A percentile compares a stretch with the other conserved stretches of the same genome.
Conservation (phyloP, 2,797 vertebrate species). For the Anas bernieri region DNA sequence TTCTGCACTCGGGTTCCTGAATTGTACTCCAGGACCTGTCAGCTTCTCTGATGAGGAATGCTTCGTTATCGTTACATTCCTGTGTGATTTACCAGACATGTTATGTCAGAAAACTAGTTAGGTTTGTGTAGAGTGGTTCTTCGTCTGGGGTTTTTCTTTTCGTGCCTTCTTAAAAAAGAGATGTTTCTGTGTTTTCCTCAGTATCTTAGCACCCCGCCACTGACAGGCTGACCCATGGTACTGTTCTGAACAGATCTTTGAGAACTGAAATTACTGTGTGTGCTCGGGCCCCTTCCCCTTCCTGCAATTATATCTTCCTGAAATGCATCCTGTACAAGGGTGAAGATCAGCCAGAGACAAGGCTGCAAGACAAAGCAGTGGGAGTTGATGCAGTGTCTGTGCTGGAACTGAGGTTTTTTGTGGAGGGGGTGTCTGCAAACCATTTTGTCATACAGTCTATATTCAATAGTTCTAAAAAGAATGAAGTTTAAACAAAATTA, state of each 20-base stretch:
- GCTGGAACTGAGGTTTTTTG: neutral
- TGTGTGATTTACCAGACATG: neutral
- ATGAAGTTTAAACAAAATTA: neutral
- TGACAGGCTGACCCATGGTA: neutral
- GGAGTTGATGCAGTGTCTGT: neutral
- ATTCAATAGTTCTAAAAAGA: neutral
- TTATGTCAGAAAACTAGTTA: neutral
- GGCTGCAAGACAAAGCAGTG: neutral
- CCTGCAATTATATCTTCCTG: conserved; percentile 52
- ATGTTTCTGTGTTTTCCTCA: neutral
- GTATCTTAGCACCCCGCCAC: neutral
- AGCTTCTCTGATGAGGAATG: neutral
- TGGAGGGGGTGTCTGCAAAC: neutral
- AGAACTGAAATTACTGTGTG: neutral
- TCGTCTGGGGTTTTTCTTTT: neutral
- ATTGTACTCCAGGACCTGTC: neutral
- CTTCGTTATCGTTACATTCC: neutral
- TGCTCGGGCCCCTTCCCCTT: conserved; percentile 30
- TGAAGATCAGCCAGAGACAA: neutral
- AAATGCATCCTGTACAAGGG: conserved; percentile 58
- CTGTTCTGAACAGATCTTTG: neutral
- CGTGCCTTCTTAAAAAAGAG: neutral
- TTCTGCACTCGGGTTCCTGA: neutral
- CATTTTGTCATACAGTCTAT: neutral
- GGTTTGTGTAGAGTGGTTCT: neutral